Evolutionary conservation across 2,888 invertebrate genomes (phyloP).

Genomic region (Hofmannophila pseudospretella): DNA sequence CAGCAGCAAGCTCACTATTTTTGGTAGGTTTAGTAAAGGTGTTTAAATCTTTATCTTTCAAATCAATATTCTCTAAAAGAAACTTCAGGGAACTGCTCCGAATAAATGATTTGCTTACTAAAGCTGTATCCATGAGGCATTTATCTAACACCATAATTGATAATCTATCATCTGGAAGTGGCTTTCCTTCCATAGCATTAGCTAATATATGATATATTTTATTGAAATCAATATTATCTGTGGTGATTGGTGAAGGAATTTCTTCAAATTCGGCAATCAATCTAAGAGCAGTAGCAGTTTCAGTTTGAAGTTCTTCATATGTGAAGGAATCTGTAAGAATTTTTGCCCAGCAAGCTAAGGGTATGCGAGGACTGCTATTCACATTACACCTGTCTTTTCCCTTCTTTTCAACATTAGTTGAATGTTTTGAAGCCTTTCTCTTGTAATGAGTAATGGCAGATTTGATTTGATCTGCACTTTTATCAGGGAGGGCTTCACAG

Average conservation of each 20-base stretch:
- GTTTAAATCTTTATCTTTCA: constrained; percentile 27
- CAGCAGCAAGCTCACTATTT: constrained; percentile 30
- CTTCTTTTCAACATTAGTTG: constrained; percentile 10
- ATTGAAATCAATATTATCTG: constrained; percentile 47
- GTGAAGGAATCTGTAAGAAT: constrained; percentile 38
- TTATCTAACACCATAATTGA: constrained; percentile 36
- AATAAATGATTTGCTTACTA: constrained; percentile 47
- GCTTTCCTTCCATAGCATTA: constrained; percentile 59
- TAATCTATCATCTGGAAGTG: constrained; percentile 31
- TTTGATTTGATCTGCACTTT: constrained; percentile 35
- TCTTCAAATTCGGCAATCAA: constrained; percentile 59
- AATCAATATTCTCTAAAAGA: constrained; percentile 33
- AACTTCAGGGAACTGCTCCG: constrained; percentile 27
- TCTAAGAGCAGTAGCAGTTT: constrained; percentile 46
- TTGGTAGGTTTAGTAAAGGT: constrained; percentile 32
- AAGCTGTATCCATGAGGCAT: constrained; percentile 53
- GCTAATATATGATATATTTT: constrained; percentile 51
- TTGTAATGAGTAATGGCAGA: constrained; percentile 41
- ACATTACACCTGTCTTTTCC: constrained; percentile 15
- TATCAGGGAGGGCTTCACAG: constrained; percentile 29
- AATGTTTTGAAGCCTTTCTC: constrained; percentile 24
- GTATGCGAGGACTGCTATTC: constrained; percentile 24
- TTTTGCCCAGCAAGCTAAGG: constrained; percentile 51
- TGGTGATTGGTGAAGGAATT: constrained; percentile 33
- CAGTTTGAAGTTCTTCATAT: constrained; percentile 45